These are phyloP conservation scores for Antitype chi DNA, from an alignment of 2,888 invertebrate genomes.

Conservation along the genomic window DNA sequence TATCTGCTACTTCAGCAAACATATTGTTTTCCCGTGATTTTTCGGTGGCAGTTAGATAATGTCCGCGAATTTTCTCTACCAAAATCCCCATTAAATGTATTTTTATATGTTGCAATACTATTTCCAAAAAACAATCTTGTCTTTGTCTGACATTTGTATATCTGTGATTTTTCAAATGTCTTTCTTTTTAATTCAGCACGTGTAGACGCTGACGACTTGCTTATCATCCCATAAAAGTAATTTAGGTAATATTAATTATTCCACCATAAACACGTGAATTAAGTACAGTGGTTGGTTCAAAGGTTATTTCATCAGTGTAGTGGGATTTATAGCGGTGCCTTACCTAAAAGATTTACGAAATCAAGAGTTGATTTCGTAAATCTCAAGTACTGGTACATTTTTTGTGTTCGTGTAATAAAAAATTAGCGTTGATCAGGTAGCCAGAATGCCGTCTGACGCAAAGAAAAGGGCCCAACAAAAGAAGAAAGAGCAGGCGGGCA, in stretches of 20 bases:
- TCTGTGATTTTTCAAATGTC: conserved; percentile 72
- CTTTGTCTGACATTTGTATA: conserved; percentile 57
- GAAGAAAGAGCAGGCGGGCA: conserved; percentile 98
- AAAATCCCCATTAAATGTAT: not conserved
- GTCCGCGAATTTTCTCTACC: not conserved
- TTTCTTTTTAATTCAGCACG: conserved; percentile 88
- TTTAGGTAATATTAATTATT: conserved; percentile 74
- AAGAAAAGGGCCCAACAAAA: conserved; percentile 99
- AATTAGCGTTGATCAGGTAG: conserved; percentile 70
- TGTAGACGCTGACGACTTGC: conserved; percentile 87
- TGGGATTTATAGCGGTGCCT: not conserved
- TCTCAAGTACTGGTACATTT: conserved; percentile 29
- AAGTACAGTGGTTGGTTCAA: conserved; percentile 40
- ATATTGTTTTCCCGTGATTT: not conserved
- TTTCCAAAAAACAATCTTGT: conserved; percentile 29
- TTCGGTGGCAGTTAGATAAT: not conserved
- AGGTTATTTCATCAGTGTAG: conserved; percentile 25
- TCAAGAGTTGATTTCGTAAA: conserved; percentile 12
- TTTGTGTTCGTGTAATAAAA: conserved; percentile 64
- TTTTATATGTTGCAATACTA: conserved; percentile 32
- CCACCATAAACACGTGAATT: conserved; percentile 39
- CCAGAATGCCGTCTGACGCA: conserved; percentile 98
- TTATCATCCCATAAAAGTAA: conserved; percentile 77
- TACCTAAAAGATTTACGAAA: conserved; percentile 20
- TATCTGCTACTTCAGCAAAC: not conserved